These are phyloP conservation scores for Triplophysa dalaica DNA, from an alignment of 2,113 vertebrate species.

Conservation along the genomic window DNA sequence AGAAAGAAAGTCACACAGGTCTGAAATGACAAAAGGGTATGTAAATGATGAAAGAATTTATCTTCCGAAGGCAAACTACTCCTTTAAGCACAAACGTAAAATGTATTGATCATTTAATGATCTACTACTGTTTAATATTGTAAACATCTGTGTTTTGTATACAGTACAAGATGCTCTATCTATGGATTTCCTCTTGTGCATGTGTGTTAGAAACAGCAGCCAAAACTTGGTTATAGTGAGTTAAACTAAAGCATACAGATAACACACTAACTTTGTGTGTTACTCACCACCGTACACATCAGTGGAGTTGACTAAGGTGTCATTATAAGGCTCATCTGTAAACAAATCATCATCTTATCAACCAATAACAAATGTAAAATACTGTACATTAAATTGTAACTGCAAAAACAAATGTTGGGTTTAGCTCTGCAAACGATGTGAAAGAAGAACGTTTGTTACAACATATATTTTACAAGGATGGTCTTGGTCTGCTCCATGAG, in stretches of 20 bases:
- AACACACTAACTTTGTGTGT: slow-evolving; percentile 55
- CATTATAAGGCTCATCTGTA: slow-evolving; percentile 91
- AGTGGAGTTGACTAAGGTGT: slow-evolving; percentile 86
- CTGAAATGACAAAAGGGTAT: too few relatives aligned
- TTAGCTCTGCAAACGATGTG: too few relatives aligned
- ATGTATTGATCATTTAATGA: too few relatives aligned
- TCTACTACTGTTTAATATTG: too few relatives aligned
- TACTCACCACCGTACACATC: slow-evolving; percentile 92
- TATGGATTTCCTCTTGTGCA: not conserved
- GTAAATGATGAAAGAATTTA: too few relatives aligned
- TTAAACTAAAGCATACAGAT: slow-evolving; percentile 59
- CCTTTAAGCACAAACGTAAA: too few relatives aligned
- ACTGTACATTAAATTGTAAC: not conserved
- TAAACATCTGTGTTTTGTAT: too few relatives aligned
- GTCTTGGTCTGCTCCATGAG: not conserved
- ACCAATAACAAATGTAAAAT: not conserved
- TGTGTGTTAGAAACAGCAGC: slow-evolving; percentile 24
- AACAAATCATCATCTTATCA: slow-evolving; percentile 65
- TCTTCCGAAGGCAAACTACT: too few relatives aligned
- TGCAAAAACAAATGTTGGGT: not conserved
- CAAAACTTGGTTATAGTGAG: slow-evolving; percentile 71
- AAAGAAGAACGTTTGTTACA: too few relatives aligned
- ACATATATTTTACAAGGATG: not conserved
- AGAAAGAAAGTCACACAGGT: too few relatives aligned
- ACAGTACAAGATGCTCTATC: not conserved